These are phyloP conservation scores for Euborellia annulipes DNA, from an alignment of 1,140 invertebrate species.

Conservation along the genomic window DNA sequence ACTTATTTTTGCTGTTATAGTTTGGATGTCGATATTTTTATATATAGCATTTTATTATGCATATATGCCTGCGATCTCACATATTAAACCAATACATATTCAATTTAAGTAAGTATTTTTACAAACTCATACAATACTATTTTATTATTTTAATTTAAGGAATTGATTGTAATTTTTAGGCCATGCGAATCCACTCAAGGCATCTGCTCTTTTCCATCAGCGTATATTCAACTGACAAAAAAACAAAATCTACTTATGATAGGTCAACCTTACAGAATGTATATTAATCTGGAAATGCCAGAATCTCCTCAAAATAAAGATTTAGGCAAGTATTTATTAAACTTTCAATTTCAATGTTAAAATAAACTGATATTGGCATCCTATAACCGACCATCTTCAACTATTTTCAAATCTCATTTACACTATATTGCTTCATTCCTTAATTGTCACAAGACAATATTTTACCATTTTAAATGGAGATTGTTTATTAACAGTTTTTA, in stretches of 20 bases:
- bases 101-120: conserved; percentile 60
- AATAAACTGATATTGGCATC: no score
- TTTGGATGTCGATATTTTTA: conserved; percentile 76
- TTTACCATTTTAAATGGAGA: conserved; percentile 13
- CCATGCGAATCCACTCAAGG: conserved; percentile 38
- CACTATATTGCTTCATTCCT: no score
- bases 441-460: no score
- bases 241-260: conserved; percentile 66
- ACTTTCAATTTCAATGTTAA: no score
- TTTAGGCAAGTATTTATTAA: conserved; percentile 53
- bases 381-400: no score
- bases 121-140: conserved; percentile 5
- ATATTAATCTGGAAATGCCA: conserved; percentile 69
- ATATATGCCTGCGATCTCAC: conserved; percentile 71
- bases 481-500: no score
- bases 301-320: conserved; percentile 74
- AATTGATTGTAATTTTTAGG: conserved; percentile 16
- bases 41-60: conserved; percentile 78
- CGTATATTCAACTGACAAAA: conserved; percentile 63
- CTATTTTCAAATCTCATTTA: no score
- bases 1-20: conserved; percentile 47
- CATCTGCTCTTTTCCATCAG: conserved; percentile 69
- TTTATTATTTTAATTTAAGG: not conserved
- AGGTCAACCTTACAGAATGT: conserved; percentile 69
- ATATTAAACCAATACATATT: conserved; percentile 63